Base-by-base conservation (phyloP, 1,140 invertebrate genomes). In the Bombus cullumanus region DNA sequence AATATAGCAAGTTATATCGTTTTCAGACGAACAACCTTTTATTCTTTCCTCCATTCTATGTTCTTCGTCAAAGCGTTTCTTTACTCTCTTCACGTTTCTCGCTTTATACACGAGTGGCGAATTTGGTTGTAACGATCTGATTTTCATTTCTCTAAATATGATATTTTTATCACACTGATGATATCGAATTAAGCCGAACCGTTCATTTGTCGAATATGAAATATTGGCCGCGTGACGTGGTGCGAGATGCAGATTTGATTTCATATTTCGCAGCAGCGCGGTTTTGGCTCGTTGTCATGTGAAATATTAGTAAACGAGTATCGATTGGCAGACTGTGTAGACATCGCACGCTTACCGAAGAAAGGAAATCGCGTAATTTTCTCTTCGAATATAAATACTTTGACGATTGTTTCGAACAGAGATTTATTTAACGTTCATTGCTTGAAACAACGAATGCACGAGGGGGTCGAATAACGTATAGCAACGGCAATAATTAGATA, bases 351-450 rank as follows among this genome's bases (percentile, higher is more conserved):
- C n/a, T 53, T 41, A 34, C 15, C 25, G 68, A 41, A 62, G 62
- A 81, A 81, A 72, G 53, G 9, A 8, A 53, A 53, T n/a, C 28
- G 66, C 66, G 22, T 72, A 72, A 81, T 62, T 81, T 71, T 72
- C 41, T 8, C 37, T 57, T 31, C 28, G n/a, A 71, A 71, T 81
- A 81, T 59, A 59, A 47, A 71, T 12, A 37, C 8, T 1, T 25
- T 43, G 34, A 66, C 39, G 28, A 66, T 25, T 5, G 43, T 34
- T 39, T 47, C 25, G 25, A 10, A 25, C 10, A 39, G 6, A 43
- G 41, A 18, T 64, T 31, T 68, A 68, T n/a, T 74, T 53, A 25
- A 22, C 8, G 25, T n/a, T 25, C 2, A 13, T 37, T 37, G 31
- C 9, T 3, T 13, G 47, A 8, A 37, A 18, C 18, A n/a, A 69